phyloP scores from a whole-genome alignment of 1,140 invertebrate genomes.

The Araneus ventricosus region DNA sequence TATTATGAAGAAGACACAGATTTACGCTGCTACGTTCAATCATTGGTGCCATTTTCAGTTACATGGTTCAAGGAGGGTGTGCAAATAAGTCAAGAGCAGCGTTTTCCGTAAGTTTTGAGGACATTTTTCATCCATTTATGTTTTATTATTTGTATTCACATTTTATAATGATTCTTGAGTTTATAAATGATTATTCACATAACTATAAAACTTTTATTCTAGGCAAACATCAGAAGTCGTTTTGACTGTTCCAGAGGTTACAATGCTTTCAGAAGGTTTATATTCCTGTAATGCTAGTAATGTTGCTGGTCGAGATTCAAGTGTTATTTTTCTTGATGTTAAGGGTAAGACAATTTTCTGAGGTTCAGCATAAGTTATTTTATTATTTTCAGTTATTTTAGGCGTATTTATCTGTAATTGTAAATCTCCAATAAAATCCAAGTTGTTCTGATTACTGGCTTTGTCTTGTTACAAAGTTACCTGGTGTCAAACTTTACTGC shows the following conservation, averaged over 20 bases:
- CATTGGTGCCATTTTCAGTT: conserved; percentile 82
- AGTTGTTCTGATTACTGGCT: too few species aligned
- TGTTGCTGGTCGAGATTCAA: conserved; percentile 92
- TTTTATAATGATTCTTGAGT: background rate
- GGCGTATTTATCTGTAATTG: background rate
- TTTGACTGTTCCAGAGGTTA: conserved; percentile 79
- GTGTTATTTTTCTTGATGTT: conserved; percentile 88
- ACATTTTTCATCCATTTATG: background rate
- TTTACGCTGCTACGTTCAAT: conserved; percentile 82
- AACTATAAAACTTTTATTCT: conserved; percentile 70
- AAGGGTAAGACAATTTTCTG: conserved; percentile 50
- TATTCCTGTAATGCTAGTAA: conserved; percentile 97
- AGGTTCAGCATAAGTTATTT: background rate
- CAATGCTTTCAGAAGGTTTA: conserved; percentile 84
- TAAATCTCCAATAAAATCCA: background rate
- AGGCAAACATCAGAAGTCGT: conserved; percentile 81
- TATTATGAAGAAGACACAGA: conserved; percentile 77
- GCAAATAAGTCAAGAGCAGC: conserved; percentile 77
- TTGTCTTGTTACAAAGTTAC: too few species aligned
- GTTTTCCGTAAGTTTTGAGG: conserved; percentile 67
- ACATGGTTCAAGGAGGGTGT: conserved; percentile 81
- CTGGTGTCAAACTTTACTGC: too few species aligned
- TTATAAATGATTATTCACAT: background rate
- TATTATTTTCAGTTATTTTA: background rate
- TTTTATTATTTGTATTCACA: background rate